Evolutionary conservation across 1,140 invertebrate genomes (phyloP), one percentile per base, ranked within the genome.

Genomic region (Lycorma delicatula): DNA sequence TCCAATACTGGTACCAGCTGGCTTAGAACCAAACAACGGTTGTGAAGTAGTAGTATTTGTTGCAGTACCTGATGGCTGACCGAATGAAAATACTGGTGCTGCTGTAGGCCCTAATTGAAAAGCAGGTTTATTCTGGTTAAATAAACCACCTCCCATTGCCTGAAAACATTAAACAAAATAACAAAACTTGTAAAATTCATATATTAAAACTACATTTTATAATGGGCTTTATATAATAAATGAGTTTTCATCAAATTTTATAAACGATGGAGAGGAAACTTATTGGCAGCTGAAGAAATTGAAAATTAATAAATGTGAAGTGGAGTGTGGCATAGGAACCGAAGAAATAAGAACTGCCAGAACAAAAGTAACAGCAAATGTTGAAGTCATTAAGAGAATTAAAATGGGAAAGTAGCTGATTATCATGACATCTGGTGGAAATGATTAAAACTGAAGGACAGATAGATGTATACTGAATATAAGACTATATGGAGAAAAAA

Each of bases 41-140:
- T 13, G 9, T 46, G 13, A 31, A 4, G 22, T 38, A 20, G 27
- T 70, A 13, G 71, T 66, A 29, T 71, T 71, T 3, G 75, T 72
- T 13, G 71, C 73, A 9, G 72, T 68, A 20, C 68, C 50, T 0
- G 70, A 48, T 5, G 72, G 60, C 60, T 73, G 73, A 16, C 74
- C 73, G 58, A 79, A 79, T 9, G 66, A 59, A 62, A 81, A 80
- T 46, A 71, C 74, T 44, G 73, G 60, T 49, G 63, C 66, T 11
- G 70, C 65, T 13, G 70, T 73, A 2, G 73, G 69, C 3, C 12
- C 41, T 22, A 73, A 65, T 62, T 67, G 72, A 53, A 77, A 77
- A 11, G 73, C 67, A 23, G 75, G 63, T 61, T 77, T 77, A 51
- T 73, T 75, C 59, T 75, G 74, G 47, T 67, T 70, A 51, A 77